phyloP scores from a whole-genome alignment of 2,888 invertebrate species.

The Sympetrum striolatum region DNA sequence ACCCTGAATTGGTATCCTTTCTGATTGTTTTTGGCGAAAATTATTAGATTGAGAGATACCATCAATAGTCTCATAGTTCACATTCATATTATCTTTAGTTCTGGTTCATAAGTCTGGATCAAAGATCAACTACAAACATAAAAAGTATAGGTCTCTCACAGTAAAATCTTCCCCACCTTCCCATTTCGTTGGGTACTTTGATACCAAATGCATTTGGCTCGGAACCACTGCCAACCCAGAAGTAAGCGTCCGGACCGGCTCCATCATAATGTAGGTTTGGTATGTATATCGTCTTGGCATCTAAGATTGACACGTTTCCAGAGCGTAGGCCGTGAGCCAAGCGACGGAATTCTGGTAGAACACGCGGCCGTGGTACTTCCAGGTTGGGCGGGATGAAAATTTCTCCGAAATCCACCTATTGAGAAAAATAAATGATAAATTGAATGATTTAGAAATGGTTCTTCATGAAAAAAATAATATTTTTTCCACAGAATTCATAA shows the following conservation, averaged over 20 bases:
- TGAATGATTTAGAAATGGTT: background rate
- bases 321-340: slow-evolving; percentile 88
- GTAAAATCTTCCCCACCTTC: slow-evolving; percentile 63
- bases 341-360: slow-evolving; percentile 85
- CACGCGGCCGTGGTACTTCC: slow-evolving; percentile 80
- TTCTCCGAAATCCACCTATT: slow-evolving; percentile 87
- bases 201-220: slow-evolving; percentile 82
- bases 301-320: slow-evolving; percentile 88
- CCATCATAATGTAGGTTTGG: slow-evolving; percentile 93
- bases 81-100: too few species aligned
- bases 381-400: slow-evolving; percentile 79
- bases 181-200: slow-evolving; percentile 90
- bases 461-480: too few species aligned
- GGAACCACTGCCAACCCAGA: slow-evolving; percentile 91
- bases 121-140: too few species aligned
- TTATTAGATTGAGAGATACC: too few species aligned
- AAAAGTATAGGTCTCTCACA: background rate
- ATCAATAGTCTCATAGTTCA: too few species aligned
- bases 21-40: too few species aligned
- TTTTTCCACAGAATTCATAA: too few species aligned
- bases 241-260: slow-evolving; percentile 90
- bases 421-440: slow-evolving; percentile 53
- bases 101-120: too few species aligned
- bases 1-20: too few species aligned
- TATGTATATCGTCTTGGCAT: slow-evolving; percentile 90